Conservation (phyloP, 2,113 vertebrate genomes). For the Propithecus coquereli region DNA sequence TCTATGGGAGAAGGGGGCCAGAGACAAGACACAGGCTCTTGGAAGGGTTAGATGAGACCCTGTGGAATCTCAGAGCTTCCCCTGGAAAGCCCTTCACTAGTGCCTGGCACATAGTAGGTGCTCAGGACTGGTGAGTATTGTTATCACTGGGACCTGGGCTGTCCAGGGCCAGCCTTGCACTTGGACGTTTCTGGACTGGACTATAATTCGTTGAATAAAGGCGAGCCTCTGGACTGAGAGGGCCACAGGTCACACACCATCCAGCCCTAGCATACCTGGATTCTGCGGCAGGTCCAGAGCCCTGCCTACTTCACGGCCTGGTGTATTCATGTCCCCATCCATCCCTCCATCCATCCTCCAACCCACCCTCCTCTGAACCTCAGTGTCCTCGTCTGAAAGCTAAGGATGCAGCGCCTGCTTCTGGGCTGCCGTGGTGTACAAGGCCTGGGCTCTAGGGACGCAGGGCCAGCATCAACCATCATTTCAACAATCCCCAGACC, state of each 20-base stretch:
- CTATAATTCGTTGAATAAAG: neutral
- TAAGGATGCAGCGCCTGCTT: neutral
- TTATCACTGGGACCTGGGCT: neutral
- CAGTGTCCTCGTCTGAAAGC: neutral
- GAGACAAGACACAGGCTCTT: neutral
- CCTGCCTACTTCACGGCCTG: neutral
- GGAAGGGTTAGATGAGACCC: neutral
- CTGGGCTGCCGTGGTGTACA: neutral
- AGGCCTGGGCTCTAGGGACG: neutral
- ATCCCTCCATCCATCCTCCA: neutral
- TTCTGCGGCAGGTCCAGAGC: neutral
- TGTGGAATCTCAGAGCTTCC: neutral
- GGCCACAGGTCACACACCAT: neutral
- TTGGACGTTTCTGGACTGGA: neutral
- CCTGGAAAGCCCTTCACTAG: neutral
- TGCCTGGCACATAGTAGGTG: fast-evolving
- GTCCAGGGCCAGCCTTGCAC: neutral
- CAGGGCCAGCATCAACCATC: neutral
- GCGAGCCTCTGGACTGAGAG: neutral
- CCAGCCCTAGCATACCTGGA: neutral
- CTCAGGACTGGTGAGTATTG: neutral
- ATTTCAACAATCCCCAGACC: neutral
- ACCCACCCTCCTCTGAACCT: neutral
- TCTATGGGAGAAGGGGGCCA: neutral
- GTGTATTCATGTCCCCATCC: too few species aligned